These are phyloP conservation scores for Xenentodon cancila DNA, from an alignment of 2,797 vertebrate species.

Conservation along the genomic window DNA sequence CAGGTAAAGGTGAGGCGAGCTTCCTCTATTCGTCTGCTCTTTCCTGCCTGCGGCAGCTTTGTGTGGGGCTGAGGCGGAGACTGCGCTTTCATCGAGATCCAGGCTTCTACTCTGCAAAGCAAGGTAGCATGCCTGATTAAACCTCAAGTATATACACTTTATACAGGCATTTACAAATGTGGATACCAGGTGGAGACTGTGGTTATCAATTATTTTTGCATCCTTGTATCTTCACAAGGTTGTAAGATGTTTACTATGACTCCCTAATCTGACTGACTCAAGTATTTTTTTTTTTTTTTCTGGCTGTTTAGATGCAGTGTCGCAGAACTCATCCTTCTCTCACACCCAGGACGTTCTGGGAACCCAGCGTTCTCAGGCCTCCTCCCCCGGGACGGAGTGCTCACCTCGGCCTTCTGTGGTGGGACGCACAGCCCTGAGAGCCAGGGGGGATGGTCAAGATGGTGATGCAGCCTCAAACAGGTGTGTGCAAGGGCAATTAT, in stretches of 20 bases:
- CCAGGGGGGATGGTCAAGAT: constrained; percentile 94
- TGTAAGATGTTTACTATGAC: no score
- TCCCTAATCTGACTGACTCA: not conserved
- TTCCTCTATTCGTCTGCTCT: constrained; percentile 86
- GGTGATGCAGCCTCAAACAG: constrained; percentile 91
- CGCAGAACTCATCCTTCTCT: constrained; percentile 94
- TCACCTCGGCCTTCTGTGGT: constrained; percentile 93
- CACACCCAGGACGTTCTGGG: constrained; percentile 85
- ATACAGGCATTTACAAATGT: constrained; percentile 4
- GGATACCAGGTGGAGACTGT: not conserved
- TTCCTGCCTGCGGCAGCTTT: constrained; percentile 91
- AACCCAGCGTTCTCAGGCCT: constrained; percentile 82
- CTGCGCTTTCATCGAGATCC: constrained; percentile 95
- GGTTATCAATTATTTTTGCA: not conserved
- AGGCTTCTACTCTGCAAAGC: constrained; percentile 89
- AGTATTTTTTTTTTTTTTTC: not conserved
- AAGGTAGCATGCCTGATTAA: constrained; percentile 76
- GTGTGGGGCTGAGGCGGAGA: constrained; percentile 84
- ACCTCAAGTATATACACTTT: constrained; percentile 8
- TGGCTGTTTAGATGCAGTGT: constrained; percentile 82
- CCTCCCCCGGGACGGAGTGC: constrained; percentile 86
- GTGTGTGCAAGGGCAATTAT: constrained; percentile 65
- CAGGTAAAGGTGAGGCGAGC: constrained; percentile 82
- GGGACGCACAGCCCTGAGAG: constrained; percentile 90
- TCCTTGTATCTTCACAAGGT: not conserved